Evolutionary conservation across 2,113 vertebrate genomes (phyloP), one percentile per base, ranked within the genome.

Genomic region (Prionailurus bengalensis): DNA sequence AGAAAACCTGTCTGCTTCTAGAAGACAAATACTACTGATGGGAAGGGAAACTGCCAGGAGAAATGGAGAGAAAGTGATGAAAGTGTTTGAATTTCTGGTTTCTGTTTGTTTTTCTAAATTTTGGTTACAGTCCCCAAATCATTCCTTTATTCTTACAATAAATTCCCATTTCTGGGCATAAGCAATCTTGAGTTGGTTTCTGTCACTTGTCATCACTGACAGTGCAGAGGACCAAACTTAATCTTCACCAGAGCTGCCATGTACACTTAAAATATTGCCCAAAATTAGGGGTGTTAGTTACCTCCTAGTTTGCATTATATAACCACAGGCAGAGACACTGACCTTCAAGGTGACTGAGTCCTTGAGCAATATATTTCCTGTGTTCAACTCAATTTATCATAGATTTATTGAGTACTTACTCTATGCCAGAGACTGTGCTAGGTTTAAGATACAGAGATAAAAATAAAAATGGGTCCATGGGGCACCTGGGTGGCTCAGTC

Each of bases 81-180:
- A 84, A 85, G 25, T 55, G 27, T 48, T 88, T 93, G 65, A 80
- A 73, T 95, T 89, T 93, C 65, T 80, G 48, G 10, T 71, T 91
- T 33, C 16, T 83, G 12, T 23, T 19, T 55, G 23, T 31, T 81
- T 90, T 81, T 25, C 80, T 81, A 80, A 39, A 85, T 74, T 81
- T 86, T 87, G 33, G 27, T 95, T 82, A 63, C 4, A 53, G 36
- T 87, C 7, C 27, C 21, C 58, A 86, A 39, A 16, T 80, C 58
- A 86, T 36, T 63, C 33, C 48, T 81, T 95, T 93, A 93, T 93
- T 68, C 48, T 91, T 85, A 61, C 14, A 73, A 9, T 80, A 36
- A 68, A 29, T 53, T 82, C 16, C 48, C 73, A 81, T 45, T 94
- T 31, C 61, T 70, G 81, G 27, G 45, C 25, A 68, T 90, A 82